These are phyloP conservation scores for Vanessa cardui DNA, from an alignment of 2,888 invertebrate species.

Conservation along the genomic window DNA sequence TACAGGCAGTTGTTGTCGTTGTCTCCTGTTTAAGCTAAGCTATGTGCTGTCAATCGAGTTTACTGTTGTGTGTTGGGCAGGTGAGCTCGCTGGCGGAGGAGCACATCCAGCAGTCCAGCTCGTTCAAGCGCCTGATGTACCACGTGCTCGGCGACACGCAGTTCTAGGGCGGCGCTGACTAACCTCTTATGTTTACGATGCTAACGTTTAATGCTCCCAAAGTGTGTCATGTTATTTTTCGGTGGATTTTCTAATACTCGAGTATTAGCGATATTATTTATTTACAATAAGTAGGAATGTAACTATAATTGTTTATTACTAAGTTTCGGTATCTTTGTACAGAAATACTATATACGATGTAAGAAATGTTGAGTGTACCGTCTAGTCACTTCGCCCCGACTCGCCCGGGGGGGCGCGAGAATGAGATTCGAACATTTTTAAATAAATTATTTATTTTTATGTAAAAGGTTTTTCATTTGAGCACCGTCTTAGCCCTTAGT, in stretches of 20 bases:
- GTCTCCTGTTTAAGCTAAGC: too few species aligned
- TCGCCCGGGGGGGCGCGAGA: conserved; percentile 71
- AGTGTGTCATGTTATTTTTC: conserved; percentile 78
- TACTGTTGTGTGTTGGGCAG: conserved; percentile 60
- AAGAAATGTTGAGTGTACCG: conserved; percentile 80
- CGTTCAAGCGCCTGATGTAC: conserved; percentile 96
- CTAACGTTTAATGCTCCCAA: conserved; percentile 69
- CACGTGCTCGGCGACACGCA: conserved; percentile 91
- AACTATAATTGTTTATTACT: conserved; percentile 71
- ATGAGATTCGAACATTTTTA: conserved; percentile 68
- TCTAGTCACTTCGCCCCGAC: conserved; percentile 79
- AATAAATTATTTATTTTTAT: conserved; percentile 82
- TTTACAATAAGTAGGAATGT: conserved; percentile 79
- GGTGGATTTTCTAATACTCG: conserved; percentile 81
- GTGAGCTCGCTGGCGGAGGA: conserved; percentile 88
- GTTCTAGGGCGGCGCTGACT: conserved; percentile 78
- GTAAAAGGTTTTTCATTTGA: conserved; percentile 46
- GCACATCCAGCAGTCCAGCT: conserved; percentile 94
- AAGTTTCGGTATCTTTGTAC: conserved; percentile 76
- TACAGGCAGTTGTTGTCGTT: too few species aligned
- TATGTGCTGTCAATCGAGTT: too few species aligned
- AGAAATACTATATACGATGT: conserved; percentile 63
- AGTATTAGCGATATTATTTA: conserved; percentile 80
- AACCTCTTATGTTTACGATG: conserved; percentile 75
- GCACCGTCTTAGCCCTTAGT: background rate